A percentile compares a stretch with the other conserved stretches of the same genome.
These are phyloP conservation scores for Dysidea cf. avara DNA, from an alignment of 37 sponge, comb jelly and placozoan genomes.

Conservation along the genomic window DNA sequence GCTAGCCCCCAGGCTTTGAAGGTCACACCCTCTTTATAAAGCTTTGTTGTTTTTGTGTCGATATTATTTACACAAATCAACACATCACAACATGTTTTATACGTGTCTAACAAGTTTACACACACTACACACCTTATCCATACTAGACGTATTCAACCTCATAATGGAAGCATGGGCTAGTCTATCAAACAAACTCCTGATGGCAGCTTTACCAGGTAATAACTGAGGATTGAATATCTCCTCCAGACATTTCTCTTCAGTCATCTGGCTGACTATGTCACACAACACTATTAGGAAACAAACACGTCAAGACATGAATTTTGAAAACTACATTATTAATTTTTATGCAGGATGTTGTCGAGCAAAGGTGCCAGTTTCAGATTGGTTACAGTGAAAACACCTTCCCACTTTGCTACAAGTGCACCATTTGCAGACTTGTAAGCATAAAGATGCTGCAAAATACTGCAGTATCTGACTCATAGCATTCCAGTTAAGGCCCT, in stretches of 20 bases:
- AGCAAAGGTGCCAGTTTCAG: too few relatives aligned
- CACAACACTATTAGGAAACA: slow-evolving; percentile 49
- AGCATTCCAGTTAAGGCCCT: too few relatives aligned
- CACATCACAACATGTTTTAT: not conserved
- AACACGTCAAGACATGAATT: not conserved
- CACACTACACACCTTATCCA: slow-evolving; percentile 90
- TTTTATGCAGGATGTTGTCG: too few relatives aligned
- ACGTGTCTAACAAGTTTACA: not conserved
- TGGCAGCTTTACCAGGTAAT: slow-evolving; percentile 39
- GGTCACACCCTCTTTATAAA: not conserved
- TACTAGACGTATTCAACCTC: slow-evolving; percentile 82
- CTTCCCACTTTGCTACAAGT: too few relatives aligned
- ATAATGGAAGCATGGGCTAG: slow-evolving; percentile 95
- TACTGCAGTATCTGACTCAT: too few relatives aligned
- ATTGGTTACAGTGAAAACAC: too few relatives aligned
- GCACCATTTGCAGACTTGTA: too few relatives aligned
- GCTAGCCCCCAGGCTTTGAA: not conserved
- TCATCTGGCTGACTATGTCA: slow-evolving; percentile 86
- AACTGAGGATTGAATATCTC: slow-evolving; percentile 84
- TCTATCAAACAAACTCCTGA: slow-evolving; percentile 73
- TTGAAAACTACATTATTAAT: too few relatives aligned
- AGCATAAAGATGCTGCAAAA: too few relatives aligned
- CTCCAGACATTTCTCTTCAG: slow-evolving; percentile 51
- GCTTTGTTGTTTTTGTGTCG: not conserved
- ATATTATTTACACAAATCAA: not conserved